Evolutionary conservation across 2,797 vertebrate genomes (phyloP), one percentile per base, ranked within the genome.

Genomic region (Poeciliopsis gracilis): DNA sequence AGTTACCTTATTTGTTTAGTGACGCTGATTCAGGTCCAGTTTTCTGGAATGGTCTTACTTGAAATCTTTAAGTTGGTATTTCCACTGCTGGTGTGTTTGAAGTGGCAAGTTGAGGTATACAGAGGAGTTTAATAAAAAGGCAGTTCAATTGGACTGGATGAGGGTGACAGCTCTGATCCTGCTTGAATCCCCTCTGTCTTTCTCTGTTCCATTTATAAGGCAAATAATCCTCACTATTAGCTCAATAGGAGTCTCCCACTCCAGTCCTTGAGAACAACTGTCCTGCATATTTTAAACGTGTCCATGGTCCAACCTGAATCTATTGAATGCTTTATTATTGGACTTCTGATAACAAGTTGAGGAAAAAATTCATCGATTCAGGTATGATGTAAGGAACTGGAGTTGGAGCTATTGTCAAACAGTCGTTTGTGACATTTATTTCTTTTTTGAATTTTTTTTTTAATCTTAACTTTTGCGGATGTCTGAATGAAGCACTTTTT

Each of bases 81-180:
- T 73, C 36, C 16, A 4, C 28, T 25, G 18, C 33, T 25, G 41
- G 71, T 82, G 78, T 89, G 85, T 88, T 91, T 89, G 77, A 89
- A 83, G 86, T 79, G 80, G 76, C 13, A 23, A 16, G 83, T 72
- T 80, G 82, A 59, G 66, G 66, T 13, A 61, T 85, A 76, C 80
- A 63, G 84, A 79, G 75, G 45, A 70, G 79, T 88, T 81, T 91
- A 91, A 90, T 92, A 85, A 91, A 84, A 92, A 91, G 84, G 87
- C 80, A 79, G 61, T 47, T 0, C 30, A 23, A 49, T 51, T 53
- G 53, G 53, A 75, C 69, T 53, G 67, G 25, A 89, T 66, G 86
- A 88, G 85, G 81, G 87, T 92, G 90, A 90, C 92, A 89, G 83
- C 91, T 86, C 90, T 90, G 72, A 81, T 87, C 79, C 72, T 38